Evolutionary conservation across 2,888 invertebrate genomes (phyloP).

Genomic region (Lottia gigantea): DNA sequence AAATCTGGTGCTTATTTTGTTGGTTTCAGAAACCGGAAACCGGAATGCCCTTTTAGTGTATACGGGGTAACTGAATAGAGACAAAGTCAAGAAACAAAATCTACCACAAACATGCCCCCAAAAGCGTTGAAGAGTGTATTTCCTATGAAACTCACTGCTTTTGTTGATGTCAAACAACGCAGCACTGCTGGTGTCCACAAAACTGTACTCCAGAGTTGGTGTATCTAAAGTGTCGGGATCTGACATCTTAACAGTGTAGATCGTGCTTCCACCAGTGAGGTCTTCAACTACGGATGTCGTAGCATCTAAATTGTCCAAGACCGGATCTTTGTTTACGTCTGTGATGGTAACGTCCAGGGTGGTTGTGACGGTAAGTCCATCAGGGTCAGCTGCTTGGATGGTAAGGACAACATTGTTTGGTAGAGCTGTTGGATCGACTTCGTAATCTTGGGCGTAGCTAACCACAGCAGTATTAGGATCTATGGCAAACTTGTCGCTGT

Average conservation of each 20-base stretch:
- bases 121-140: too few relatives aligned
- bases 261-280: neutral
- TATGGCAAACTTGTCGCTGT: conserved; percentile 33
- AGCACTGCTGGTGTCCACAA: conserved; percentile 1
- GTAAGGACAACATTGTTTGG: conserved; percentile 27
- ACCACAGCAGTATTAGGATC: conserved; percentile 30
- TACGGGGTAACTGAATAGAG: too few relatives aligned
- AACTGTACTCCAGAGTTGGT: neutral
- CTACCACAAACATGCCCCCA: too few relatives aligned
- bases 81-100: too few relatives aligned
- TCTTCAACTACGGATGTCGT: neutral
- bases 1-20: too few relatives aligned
- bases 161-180: neutral
- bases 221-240: neutral
- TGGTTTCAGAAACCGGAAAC: too few relatives aligned
- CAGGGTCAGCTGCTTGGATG: conserved; percentile 31
- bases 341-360: conserved; percentile 19
- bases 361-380: conserved; percentile 29
- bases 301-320: neutral
- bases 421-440: conserved; percentile 32
- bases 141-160: neutral
- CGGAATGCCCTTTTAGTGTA: too few relatives aligned
- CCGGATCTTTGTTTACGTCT: conserved; percentile 3
- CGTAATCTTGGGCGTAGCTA: conserved; percentile 35
- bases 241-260: neutral